A percentile compares a stretch with the other conserved stretches of the same genome.
Conservation (phyloP, 2,113 vertebrate species). For the Pongo pygmaeus region DNA sequence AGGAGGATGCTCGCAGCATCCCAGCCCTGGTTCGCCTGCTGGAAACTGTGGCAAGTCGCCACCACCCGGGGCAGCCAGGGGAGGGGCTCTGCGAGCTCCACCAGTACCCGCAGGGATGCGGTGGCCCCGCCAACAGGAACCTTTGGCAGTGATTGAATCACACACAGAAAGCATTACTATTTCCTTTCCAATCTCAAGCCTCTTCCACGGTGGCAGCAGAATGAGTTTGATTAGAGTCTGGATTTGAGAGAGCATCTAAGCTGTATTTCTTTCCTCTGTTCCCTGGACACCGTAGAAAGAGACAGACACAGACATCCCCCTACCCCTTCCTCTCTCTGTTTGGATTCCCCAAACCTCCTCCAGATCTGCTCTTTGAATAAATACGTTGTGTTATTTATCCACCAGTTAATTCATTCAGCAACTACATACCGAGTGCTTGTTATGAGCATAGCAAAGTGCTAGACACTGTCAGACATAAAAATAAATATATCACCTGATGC, state of each 20-base stretch:
- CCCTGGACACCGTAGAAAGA: background rate
- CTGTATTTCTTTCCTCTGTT: background rate
- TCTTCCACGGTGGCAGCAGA: background rate
- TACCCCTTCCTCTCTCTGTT: fast-evolving
- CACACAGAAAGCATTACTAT: background rate
- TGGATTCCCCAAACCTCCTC: background rate
- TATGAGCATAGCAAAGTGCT: background rate
- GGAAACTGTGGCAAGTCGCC: background rate
- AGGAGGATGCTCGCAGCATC: background rate
- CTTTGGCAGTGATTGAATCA: background rate
- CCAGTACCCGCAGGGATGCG: fast-evolving
- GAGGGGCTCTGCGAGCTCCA: background rate
- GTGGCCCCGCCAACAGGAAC: background rate
- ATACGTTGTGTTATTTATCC: background rate
- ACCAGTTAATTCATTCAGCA: background rate
- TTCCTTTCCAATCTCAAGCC: background rate
- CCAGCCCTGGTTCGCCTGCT: background rate
- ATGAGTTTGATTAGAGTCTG: background rate
- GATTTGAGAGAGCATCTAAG: background rate
- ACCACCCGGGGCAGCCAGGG: background rate
- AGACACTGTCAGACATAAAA: background rate
- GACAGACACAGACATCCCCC: background rate
- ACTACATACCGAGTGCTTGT: background rate
- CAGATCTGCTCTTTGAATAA: background rate
- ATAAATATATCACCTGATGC: background rate